These are phyloP conservation scores for Centropyge bicolor DNA, from an alignment of 2,797 vertebrate genomes.

Conservation along the genomic window DNA sequence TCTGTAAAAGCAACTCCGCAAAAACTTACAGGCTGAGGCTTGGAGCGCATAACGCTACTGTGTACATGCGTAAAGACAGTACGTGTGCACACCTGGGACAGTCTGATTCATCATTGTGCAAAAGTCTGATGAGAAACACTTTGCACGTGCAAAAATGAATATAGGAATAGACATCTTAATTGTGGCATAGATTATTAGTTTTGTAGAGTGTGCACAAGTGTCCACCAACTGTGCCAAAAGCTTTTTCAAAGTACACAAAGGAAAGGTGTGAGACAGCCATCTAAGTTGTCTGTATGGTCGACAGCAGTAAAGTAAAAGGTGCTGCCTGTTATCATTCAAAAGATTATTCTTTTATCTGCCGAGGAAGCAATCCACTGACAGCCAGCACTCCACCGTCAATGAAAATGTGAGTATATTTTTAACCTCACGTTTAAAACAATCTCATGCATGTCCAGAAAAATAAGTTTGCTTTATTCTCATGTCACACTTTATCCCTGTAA, in stretches of 20 bases:
- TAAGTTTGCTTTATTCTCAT: too few relatives aligned
- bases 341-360: not conserved
- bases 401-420: not conserved
- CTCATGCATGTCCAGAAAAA: not conserved
- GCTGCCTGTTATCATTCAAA: constrained; percentile 11
- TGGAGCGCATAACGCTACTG: not conserved
- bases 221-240: constrained; percentile 24
- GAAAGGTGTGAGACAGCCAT: constrained; percentile 18
- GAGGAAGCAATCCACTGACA: not conserved
- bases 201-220: constrained; percentile 64
- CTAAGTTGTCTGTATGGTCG: not conserved
- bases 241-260: constrained; percentile 13
- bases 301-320: constrained; percentile 4
- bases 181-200: constrained; percentile 51
- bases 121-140: constrained; percentile 2
- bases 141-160: constrained; percentile 14
- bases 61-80: constrained; percentile 39
- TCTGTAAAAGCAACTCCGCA: constrained; percentile 24
- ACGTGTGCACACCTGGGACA: not conserved
- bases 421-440: not conserved
- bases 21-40: constrained; percentile 2
- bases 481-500: not conserved
- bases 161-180: constrained; percentile 37
- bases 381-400: not conserved
- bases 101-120: not conserved